Conservation (phyloP, 23 tunicate species). For the Halocynthia aurantium region DNA sequence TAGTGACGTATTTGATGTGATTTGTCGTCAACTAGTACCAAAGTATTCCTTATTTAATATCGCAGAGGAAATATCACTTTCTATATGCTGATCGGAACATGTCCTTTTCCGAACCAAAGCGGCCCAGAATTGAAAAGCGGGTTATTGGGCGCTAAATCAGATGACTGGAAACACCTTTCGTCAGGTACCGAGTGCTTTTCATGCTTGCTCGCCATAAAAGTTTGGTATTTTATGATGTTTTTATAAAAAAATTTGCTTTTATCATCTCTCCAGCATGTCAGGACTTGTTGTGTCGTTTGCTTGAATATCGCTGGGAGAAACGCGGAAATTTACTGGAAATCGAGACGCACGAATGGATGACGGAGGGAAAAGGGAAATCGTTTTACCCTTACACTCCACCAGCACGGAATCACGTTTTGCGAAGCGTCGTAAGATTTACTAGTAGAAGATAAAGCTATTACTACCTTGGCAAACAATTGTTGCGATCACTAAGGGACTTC, state of each 20-base stretch:
- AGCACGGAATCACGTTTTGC: background rate
- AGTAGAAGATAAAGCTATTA: too few species aligned
- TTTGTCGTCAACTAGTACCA: too few species aligned
- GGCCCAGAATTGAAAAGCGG: too few species aligned
- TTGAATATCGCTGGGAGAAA: background rate
- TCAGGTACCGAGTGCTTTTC: background rate
- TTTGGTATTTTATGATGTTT: background rate
- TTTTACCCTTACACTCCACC: background rate
- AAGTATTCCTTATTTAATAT: background rate
- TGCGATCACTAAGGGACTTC: too few species aligned
- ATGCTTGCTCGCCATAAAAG: background rate
- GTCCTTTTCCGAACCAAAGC: background rate
- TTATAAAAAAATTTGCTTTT: too few species aligned
- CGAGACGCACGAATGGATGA: conserved; percentile 12
- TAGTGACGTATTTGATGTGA: too few species aligned
- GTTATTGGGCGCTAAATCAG: background rate
- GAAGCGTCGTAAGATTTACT: background rate
- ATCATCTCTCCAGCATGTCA: background rate
- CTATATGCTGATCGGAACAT: conserved; percentile 6
- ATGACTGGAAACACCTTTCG: background rate
- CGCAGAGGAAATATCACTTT: background rate
- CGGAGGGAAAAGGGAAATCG: background rate
- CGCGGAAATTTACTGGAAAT: background rate
- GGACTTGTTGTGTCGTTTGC: conserved; percentile 2
- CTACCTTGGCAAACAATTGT: too few species aligned